Evolutionary conservation across 2,113 vertebrate species (phyloP), one percentile per base, ranked within the genome.

Genomic region (Otocyon megalotis): DNA sequence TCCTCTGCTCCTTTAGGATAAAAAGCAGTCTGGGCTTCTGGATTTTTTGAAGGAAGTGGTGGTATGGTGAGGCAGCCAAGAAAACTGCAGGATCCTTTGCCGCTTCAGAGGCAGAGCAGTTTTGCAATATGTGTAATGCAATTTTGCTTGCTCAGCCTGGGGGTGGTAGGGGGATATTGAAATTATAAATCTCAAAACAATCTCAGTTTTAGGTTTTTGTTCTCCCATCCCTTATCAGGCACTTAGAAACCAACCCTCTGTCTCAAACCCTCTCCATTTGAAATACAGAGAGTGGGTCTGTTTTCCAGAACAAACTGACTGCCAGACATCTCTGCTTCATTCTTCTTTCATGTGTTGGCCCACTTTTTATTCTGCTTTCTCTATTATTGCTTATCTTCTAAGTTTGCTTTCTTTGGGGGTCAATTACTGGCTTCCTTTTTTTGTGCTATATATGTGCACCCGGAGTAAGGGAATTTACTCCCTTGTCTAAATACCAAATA

Each of bases 371-470:
- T 84, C 13, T 16, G 3, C n/a, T 53, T 90, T 71, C 16, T 86
- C 37, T 54, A 93, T 43, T 80, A 28, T 83, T 87, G 20, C 74
- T 96, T 80, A 28, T n/a, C 16, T 28, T 76, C 35, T 84, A 58
- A 90, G 48, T 80, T 96, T 69, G 10, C 16, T 95, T 93, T 96
- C 87, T 60, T 95, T 9, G 0, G 69, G 53, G 56, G 87, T 93
- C 26, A 89, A 84, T 87, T 90, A 92, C 32, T n/a, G 14, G 15
- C 4, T 92, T 87, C 15, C 63, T 63, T 96, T 80, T 83, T 88
- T 72, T 86, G 37, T 35, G 14, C 2, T 92, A n/a, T 30, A 13
- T 58, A 28, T 43, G 50, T 20, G 48, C 22, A 87, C 43, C 26
- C 37, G 50, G 9, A 62, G 19, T 65, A 22, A 77, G 81, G 7